Base-by-base conservation (phyloP, 2,113 vertebrate genomes). In the Rhinichthys klamathensis region DNA sequence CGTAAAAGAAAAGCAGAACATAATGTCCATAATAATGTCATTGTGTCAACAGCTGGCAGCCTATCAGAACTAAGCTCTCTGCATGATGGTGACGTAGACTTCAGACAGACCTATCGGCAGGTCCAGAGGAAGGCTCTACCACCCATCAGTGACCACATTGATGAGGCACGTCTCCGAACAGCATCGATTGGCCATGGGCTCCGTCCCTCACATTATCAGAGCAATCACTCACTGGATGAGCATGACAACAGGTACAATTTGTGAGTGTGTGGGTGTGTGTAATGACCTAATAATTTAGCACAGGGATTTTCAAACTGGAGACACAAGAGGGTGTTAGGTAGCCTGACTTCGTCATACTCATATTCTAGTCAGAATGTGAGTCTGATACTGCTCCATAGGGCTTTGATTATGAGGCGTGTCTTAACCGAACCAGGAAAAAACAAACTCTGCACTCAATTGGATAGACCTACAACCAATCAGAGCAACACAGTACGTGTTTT, bases 1-100 rank as follows among this genome's bases (percentile, higher is more conserved):
- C 16, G 15, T 80, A 63, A 2, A n/a, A 61, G 13, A 46, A 80
- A 27, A 1, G 41, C 8, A 46, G 16, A 82, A 49, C 82, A 67
- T 15, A 38, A 27, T 23, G 51, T 58, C 38, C 35, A 82, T 77
- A 61, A 60, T 54, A 54, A 87, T 80, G 7, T 87, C 23, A 88
- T 56, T 84, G 30, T 90, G 51, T 85, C 78, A 56, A 89, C 93
- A 98, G 98, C 97, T 90, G 96, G 95, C 82, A 99, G 96, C 91
- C 87, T 99, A 49, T 99, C 98, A 0, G 98, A 99, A 90, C 95
- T 99, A 87, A 99, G 97, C 92, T 99, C 98, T 1, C 93, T 99
- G 87, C 98, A 99, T 0, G 97, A 99, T 0, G 96, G 96, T 0
- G 96, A 94, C 58, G 21, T 92, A 72, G 95, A 94, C 65, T 98